Conservation (phyloP, 2,797 vertebrate genomes). For the Gymnodraco acuticeps region DNA sequence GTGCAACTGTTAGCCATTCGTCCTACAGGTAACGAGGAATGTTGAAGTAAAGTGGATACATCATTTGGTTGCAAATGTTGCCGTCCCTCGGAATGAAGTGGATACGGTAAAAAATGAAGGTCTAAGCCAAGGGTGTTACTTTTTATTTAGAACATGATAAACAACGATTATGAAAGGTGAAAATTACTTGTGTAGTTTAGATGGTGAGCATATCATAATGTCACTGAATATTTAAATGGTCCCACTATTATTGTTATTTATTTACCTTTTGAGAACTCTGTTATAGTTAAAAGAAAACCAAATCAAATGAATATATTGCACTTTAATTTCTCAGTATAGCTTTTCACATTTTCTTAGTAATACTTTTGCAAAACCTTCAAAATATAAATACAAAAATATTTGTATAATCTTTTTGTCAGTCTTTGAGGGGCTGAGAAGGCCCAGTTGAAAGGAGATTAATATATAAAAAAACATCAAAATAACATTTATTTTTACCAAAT, state of each 20-base stretch:
- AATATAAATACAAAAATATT: background rate
- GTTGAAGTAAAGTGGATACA: slow-evolving; percentile 8
- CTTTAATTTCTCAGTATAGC: background rate
- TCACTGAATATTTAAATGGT: background rate
- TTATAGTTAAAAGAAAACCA: background rate
- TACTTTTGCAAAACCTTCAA: background rate
- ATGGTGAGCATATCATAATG: background rate
- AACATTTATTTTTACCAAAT: background rate
- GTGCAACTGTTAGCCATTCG: slow-evolving; percentile 1
- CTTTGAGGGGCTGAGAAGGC: background rate
- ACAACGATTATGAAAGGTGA: background rate
- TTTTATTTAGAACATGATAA: background rate
- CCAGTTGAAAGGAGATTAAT: background rate
- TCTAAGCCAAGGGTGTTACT: background rate
- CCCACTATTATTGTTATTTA: background rate
- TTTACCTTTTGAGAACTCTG: too few species aligned
- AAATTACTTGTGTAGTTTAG: background rate
- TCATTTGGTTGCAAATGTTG: background rate
- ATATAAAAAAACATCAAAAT: background rate
- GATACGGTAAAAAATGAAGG: background rate
- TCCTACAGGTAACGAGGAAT: slow-evolving; percentile 18
- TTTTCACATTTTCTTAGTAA: background rate
- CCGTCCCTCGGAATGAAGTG: slow-evolving; percentile 9
- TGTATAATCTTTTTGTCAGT: background rate
- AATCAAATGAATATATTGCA: background rate